Evolutionary conservation across 2,113 vertebrate species (phyloP), one percentile per base, ranked within the genome.

Genomic region (Nothobranchius kuhntae): DNA sequence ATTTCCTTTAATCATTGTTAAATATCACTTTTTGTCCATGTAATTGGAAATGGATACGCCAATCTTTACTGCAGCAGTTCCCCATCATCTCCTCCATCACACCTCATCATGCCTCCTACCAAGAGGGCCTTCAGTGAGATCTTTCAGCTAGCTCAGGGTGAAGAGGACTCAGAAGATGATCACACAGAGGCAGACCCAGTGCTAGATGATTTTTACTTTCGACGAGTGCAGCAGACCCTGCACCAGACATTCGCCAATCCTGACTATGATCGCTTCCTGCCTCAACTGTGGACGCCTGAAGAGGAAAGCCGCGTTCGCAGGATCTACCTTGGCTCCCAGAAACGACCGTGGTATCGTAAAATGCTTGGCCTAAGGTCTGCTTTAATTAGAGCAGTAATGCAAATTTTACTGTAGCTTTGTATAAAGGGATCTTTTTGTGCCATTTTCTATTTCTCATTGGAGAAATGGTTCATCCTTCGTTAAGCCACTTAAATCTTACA

Each of bases 341-440:
- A 88, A 80, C 95, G 95, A 82, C 94, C 95, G 0, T 98, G 96
- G 97, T 99, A 97, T 91, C 96, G 92, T 88, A 94, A 95, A 85
- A 92, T 98, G 92, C 95, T 94, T 89, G 92, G 92, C 81, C 93
- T 96, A 91, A 96, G 95, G 96, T 97, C 92, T 96, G 38, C n/a
- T 67, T 60, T 17, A 24, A 56, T 46, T 3, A 40, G 6, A 51
- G 38, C 50, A 12, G 17, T 10, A 52, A 58, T 8, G 26, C 36
- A 15, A 2, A 65, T 38, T 21, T 26, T 8, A 47, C 51, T 11
- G 44, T 26, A 15, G 3, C 59, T 30, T 21, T 14, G 30, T 30
- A 30, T 30, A 30, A 40, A 40, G 38, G 38, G 38, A 40, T 40
- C 7, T 40, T 30, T 30, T 30, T 3, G 30, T 3, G 30, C 30